Conservation (phyloP, 2,113 vertebrate genomes). For the Prunella himalayana region DNA sequence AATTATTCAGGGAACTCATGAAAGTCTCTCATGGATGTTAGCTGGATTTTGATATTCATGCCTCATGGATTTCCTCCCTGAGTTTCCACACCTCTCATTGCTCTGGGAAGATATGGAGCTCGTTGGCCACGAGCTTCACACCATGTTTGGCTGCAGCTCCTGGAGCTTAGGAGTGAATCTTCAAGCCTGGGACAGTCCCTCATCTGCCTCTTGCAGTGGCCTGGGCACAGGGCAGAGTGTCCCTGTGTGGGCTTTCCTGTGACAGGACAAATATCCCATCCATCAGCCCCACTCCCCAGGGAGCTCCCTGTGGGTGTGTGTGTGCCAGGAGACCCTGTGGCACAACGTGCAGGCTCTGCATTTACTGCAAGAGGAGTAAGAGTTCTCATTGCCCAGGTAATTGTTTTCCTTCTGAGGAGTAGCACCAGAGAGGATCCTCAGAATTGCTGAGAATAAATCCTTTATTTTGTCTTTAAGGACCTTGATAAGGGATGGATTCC, state of each 20-base stretch:
- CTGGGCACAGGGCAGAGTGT: neutral
- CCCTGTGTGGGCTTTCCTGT: neutral
- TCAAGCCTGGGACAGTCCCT: neutral
- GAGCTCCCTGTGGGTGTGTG: neutral
- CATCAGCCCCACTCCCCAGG: rapidly evolving
- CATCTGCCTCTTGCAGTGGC: neutral
- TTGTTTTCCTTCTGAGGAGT: neutral
- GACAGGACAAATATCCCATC: neutral
- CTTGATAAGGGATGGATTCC: neutral
- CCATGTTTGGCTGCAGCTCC: neutral
- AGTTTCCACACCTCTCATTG: neutral
- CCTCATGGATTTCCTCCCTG: neutral
- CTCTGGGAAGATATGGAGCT: neutral
- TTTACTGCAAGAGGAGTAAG: neutral
- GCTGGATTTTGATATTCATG: neutral
- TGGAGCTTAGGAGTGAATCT: neutral
- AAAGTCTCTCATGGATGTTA: neutral
- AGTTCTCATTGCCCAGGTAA: neutral
- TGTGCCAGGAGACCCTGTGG: neutral
- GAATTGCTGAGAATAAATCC: neutral
- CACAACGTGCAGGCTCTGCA: rapidly evolving
- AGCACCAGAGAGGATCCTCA: neutral
- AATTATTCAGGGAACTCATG: neutral
- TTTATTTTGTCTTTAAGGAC: neutral
- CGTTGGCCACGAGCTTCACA: rapidly evolving